Conservation (phyloP, 2,797 vertebrate species). For the Enteromius treurensis region DNA sequence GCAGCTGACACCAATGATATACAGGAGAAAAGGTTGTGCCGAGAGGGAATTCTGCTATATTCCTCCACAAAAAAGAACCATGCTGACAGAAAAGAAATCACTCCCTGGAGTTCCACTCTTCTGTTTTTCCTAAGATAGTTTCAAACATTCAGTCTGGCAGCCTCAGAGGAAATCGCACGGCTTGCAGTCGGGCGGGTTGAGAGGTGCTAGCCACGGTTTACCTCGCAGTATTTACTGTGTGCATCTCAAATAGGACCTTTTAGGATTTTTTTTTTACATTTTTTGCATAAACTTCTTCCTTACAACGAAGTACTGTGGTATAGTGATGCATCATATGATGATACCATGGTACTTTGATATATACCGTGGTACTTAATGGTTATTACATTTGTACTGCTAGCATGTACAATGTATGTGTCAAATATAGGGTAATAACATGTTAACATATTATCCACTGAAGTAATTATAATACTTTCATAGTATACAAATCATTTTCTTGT, state of each 20-base stretch:
- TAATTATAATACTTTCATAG: neutral
- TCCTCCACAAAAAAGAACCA: slow-evolving; percentile 19
- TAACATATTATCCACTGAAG: neutral
- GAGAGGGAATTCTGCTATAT: neutral
- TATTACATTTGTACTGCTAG: neutral
- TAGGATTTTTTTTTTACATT: no score
- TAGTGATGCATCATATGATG: neutral
- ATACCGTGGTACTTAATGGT: neutral
- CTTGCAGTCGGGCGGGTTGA: neutral
- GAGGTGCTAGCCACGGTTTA: neutral
- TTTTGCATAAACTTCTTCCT: neutral
- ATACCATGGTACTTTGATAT: neutral
- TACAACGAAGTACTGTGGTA: neutral
- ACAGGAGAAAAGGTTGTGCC: slow-evolving; percentile 22
- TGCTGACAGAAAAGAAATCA: slow-evolving; percentile 39
- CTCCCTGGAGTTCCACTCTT: slow-evolving; percentile 17
- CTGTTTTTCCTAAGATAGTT: slow-evolving; percentile 15
- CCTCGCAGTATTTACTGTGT: neutral
- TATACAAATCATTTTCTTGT: neutral
- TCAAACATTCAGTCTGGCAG: slow-evolving; percentile 28
- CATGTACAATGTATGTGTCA: neutral
- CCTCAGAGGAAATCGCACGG: slow-evolving; percentile 9
- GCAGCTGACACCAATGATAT: slow-evolving; percentile 9
- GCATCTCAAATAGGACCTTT: neutral
- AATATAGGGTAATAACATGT: neutral